These are phyloP conservation scores for Scolopax bukidnonensis DNA, from an alignment of 2,797 vertebrate species.

Conservation along the genomic window DNA sequence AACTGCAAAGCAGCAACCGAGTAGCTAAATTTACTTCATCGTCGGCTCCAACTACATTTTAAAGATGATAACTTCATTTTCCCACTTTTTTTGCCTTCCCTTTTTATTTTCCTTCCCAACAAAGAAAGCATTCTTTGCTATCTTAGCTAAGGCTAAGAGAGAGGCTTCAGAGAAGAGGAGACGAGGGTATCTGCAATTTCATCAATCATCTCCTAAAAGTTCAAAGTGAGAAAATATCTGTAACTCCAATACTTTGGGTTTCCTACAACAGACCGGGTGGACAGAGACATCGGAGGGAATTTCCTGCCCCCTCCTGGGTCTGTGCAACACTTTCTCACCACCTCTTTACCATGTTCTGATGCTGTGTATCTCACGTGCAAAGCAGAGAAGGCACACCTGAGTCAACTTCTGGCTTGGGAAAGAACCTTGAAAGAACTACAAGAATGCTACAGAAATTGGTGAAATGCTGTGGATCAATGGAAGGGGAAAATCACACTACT, in stretches of 20 bases:
- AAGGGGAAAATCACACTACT: neutral
- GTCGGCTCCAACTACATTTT: neutral
- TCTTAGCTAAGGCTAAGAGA: neutral
- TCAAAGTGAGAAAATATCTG: neutral
- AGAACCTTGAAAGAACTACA: neutral
- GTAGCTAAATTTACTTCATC: neutral
- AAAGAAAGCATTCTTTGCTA: neutral
- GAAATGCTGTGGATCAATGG: neutral
- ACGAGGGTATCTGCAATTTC: neutral
- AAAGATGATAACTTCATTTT: neutral
- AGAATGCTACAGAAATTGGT: neutral
- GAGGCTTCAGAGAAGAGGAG: neutral
- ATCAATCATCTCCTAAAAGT: neutral
- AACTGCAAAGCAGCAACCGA: neutral
- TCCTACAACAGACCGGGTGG: fast-evolving
- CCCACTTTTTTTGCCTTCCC: neutral
- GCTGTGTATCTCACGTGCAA: neutral
- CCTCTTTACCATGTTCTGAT: neutral
- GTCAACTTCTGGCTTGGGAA: neutral
- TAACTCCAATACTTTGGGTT: neutral
- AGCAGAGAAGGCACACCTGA: neutral
- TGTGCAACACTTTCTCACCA: neutral
- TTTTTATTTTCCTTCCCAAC: neutral
- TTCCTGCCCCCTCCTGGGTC: neutral
- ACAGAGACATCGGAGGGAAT: neutral